phyloP scores from a whole-genome alignment of 2,797 vertebrate species.

The Lepilemur septentrionalis region DNA sequence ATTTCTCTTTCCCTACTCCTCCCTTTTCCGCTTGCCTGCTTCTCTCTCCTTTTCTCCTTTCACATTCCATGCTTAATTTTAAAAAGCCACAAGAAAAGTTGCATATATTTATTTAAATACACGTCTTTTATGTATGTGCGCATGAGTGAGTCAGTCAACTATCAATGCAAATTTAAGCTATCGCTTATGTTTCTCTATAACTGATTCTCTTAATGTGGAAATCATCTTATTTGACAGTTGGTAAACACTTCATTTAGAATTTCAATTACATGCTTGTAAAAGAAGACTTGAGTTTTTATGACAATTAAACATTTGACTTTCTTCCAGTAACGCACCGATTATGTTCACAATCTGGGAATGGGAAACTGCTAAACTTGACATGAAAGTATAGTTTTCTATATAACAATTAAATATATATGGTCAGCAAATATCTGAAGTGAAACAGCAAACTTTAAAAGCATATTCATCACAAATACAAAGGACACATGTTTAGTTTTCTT shows the following conservation, averaged over 20 bases:
- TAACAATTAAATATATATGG: background rate
- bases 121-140: background rate
- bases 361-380: background rate
- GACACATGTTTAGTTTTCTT: background rate
- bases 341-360: background rate
- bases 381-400: background rate
- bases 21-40: background rate
- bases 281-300: background rate
- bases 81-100: background rate
- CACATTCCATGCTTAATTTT: background rate
- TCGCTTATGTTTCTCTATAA: background rate
- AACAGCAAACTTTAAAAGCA: background rate
- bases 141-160: background rate
- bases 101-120: background rate
- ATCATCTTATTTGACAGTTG: background rate
- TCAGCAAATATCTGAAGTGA: background rate
- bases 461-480: background rate
- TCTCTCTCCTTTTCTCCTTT: background rate
- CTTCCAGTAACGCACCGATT: background rate
- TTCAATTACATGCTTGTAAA: background rate
- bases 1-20: background rate
- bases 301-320: background rate
- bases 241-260: slow-evolving; percentile 9
- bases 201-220: background rate
- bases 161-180: background rate